These are phyloP conservation scores for Podarcis raffonei DNA, from an alignment of 2,113 vertebrate genomes.

Conservation along the genomic window DNA sequence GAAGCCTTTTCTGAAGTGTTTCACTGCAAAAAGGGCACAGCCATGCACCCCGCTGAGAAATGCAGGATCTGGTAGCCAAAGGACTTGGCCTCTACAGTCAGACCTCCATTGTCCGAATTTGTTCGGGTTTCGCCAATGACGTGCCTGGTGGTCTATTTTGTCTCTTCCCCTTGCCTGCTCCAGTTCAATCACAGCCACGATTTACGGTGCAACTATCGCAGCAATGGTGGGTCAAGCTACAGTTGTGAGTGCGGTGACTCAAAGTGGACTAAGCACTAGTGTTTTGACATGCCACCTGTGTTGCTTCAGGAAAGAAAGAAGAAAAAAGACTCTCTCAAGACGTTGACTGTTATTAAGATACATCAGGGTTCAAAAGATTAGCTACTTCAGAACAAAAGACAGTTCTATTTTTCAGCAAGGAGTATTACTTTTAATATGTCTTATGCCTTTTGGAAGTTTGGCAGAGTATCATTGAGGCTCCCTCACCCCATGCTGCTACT, in stretches of 20 bases:
- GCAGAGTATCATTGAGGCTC: neutral
- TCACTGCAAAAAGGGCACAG: slow-evolving; percentile 82
- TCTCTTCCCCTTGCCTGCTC: neutral
- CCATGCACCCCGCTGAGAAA: slow-evolving; percentile 87
- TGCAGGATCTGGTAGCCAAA: slow-evolving; percentile 90
- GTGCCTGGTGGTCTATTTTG: slow-evolving; percentile 42
- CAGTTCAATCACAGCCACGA: slow-evolving; percentile 47
- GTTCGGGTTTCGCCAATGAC: slow-evolving; percentile 23
- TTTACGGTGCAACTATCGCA: slow-evolving; percentile 13
- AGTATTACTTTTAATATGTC: slow-evolving; percentile 31
- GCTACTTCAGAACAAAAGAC: slow-evolving; percentile 11
- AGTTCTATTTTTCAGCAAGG: slow-evolving; percentile 56
- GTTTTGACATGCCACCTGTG: neutral
- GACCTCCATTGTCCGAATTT: neutral
- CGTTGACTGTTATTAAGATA: slow-evolving; percentile 68
- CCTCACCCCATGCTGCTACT: neutral
- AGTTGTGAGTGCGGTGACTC: neutral
- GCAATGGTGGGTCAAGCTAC: neutral
- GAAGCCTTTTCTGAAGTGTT: slow-evolving; percentile 92
- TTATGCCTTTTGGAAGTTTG: neutral
- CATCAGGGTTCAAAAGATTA: slow-evolving; percentile 70
- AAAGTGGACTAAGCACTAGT: rapidly evolving
- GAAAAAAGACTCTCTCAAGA: slow-evolving; percentile 48
- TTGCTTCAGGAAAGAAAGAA: neutral
- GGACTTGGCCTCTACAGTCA: neutral